Conservation (phyloP, 2,888 invertebrate genomes). For the Mythimna impura region DNA sequence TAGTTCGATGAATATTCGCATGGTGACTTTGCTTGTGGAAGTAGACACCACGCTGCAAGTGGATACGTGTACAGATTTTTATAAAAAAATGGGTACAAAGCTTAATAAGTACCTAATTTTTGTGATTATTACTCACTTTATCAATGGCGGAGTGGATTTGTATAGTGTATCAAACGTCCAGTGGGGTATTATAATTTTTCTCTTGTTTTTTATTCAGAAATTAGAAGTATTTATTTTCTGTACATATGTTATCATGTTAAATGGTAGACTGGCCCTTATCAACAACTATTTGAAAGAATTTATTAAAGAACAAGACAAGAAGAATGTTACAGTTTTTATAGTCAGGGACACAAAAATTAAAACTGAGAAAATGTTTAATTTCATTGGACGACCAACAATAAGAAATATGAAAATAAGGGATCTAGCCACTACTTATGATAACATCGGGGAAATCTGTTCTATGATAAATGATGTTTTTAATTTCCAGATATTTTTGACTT, state of each 20-base stretch:
- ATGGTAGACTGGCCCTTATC: constrained; percentile 70
- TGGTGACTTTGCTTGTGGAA: constrained; percentile 67
- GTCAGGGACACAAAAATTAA: constrained; percentile 61
- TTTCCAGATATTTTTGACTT: constrained; percentile 78
- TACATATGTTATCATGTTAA: constrained; percentile 71
- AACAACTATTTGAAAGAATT: constrained; percentile 73
- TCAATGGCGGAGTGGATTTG: constrained; percentile 60
- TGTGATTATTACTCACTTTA: constrained; percentile 59
- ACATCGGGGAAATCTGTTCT: constrained; percentile 73
- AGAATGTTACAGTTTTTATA: constrained; percentile 65
- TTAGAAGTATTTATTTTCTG: constrained; percentile 75
- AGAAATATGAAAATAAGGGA: constrained; percentile 74
- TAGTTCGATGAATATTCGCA: constrained; percentile 64
- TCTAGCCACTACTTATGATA: constrained; percentile 74
- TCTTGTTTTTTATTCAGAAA: constrained; percentile 71
- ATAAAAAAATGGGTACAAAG: constrained; percentile 61
- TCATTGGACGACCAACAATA: constrained; percentile 69
- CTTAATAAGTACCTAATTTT: constrained; percentile 59
- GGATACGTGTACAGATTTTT: constrained; percentile 65
- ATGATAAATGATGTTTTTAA: constrained; percentile 77
- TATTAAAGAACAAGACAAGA: constrained; percentile 66
- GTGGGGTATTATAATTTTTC: constrained; percentile 56
- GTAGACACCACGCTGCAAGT: constrained; percentile 69
- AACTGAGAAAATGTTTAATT: constrained; percentile 62
- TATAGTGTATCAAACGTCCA: constrained; percentile 43